Evolutionary conservation across 2,888 invertebrate species (phyloP).

Genomic region (Chloroclysta siterata): DNA sequence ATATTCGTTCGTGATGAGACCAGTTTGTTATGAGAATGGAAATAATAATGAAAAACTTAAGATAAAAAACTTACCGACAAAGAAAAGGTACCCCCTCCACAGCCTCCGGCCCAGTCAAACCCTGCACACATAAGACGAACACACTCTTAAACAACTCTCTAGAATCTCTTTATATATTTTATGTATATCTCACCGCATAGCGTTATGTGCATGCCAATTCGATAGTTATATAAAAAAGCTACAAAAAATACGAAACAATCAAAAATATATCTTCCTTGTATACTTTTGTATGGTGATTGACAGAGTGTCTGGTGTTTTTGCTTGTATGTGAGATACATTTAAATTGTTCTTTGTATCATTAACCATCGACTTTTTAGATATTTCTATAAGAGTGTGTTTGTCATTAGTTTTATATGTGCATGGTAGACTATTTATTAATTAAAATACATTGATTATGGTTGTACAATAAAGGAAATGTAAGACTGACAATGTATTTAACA

Average conservation of each 20-base stretch:
- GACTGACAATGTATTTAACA: conserved; percentile 44
- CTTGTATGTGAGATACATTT: conserved; percentile 55
- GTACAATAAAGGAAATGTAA: conserved; percentile 60
- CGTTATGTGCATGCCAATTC: conserved; percentile 81
- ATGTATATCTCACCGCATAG: conserved; percentile 58
- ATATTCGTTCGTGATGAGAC: too few relatives aligned
- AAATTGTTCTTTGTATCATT: conserved; percentile 45
- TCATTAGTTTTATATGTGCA: conserved; percentile 84
- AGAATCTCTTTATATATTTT: conserved; percentile 44
- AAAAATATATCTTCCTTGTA: conserved; percentile 56
- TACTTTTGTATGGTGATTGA: conserved; percentile 49
- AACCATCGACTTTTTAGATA: conserved; percentile 40
- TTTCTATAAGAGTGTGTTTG: conserved; percentile 80
- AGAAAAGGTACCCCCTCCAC: conserved; percentile 17
- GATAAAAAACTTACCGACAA: conserved; percentile 38
- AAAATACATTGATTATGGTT: conserved; percentile 58
- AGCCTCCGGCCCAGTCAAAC: conserved; percentile 61
- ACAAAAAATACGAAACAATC: conserved; percentile 68
- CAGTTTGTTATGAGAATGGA: too few relatives aligned
- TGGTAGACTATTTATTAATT: conserved; percentile 73
- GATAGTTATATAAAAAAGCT: conserved; percentile 68
- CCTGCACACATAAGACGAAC: conserved; percentile 85
- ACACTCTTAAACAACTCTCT: conserved; percentile 77
- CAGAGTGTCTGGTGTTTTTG: conserved; percentile 48
- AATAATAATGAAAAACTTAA: conserved; percentile 10